Percentiles rank a stretch among this genome's conserved stretches.
These are phyloP conservation scores for Tipula helvola DNA, from an alignment of 2,888 invertebrate genomes.

Conservation along the genomic window DNA sequence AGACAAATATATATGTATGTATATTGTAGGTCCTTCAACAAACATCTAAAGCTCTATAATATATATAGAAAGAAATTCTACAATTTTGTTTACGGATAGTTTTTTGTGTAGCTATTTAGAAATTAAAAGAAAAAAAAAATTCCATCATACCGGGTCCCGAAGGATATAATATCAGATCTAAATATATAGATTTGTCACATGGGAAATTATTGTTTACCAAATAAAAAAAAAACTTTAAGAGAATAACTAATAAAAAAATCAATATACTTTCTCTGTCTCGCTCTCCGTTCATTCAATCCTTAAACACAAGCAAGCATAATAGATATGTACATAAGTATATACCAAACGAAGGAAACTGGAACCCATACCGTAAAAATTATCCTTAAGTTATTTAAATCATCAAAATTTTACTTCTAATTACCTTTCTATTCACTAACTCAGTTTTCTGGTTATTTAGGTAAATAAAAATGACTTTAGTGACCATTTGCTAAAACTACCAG, in stretches of 20 bases:
- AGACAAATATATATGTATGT: not conserved
- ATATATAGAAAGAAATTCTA: not conserved
- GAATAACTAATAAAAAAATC: not conserved
- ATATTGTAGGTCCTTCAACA: not conserved
- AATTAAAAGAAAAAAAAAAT: not conserved
- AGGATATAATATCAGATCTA: not conserved
- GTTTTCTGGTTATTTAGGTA: no score
- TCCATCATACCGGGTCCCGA: not conserved
- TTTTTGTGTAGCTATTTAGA: not conserved
- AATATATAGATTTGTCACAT: not conserved
- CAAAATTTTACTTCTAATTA: not conserved
- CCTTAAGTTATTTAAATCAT: not conserved
- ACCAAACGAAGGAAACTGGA: not conserved
- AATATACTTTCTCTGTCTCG: not conserved
- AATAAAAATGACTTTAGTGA: not conserved
- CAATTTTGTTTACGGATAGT: not conserved
- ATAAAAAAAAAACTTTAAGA: not conserved
- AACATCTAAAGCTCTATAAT: not conserved
- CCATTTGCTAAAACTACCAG: not conserved
- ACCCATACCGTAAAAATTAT: not conserved
- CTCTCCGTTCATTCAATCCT: not conserved
- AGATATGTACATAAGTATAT: not conserved
- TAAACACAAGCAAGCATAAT: not conserved
- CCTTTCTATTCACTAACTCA: not conserved
- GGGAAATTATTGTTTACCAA: not conserved